Conservation (phyloP, 2,888 invertebrate species). For the Dryococelus australis region DNA sequence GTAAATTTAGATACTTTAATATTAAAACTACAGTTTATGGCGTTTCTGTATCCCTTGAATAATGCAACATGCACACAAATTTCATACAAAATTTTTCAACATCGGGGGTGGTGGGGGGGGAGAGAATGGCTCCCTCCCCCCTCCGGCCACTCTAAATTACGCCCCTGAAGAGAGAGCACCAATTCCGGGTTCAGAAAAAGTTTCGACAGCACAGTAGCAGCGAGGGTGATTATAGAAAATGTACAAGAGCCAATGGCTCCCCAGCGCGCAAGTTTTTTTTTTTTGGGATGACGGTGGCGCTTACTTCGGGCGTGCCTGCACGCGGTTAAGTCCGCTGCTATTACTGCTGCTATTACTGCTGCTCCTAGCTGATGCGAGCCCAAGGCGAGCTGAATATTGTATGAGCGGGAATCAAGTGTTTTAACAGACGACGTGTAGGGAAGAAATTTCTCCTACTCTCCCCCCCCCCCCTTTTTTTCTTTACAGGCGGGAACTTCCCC, state of each 20-base stretch:
- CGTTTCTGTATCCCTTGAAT: no score
- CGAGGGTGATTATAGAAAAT: not conserved
- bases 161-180: no score
- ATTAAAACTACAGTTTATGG: no score
- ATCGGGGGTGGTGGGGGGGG: no score
- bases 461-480: not conserved
- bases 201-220: no score
- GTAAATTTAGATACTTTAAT: no score
- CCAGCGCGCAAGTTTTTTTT: not conserved
- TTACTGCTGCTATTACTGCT: not conserved
- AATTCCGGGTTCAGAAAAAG: no score
- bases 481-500: not conserved
- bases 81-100: no score
- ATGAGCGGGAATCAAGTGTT: not conserved
- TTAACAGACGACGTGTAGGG: conserved; percentile 7
- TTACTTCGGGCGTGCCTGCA: not conserved
- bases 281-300: not conserved
- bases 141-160: no score
- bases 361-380: not conserved
- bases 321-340: not conserved
- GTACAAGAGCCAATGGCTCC: not conserved
- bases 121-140: no score
- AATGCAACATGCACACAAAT: no score
- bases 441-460: not conserved
- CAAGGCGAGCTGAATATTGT: not conserved